phyloP scores from a whole-genome alignment of 2,113 vertebrate genomes.

The Psittacula cyanocephala region DNA sequence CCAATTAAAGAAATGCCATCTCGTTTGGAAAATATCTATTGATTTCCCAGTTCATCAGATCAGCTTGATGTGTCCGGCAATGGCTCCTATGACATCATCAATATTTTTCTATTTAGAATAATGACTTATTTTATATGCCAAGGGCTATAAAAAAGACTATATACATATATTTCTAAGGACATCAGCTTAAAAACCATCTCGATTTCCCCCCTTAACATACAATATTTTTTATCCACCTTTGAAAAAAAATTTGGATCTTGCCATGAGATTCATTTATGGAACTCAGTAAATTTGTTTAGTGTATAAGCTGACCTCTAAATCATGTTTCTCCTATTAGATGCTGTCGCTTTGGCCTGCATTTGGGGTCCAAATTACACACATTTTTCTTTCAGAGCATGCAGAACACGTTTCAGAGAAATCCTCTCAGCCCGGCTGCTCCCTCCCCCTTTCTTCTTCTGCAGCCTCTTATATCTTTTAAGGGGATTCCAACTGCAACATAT shows the following conservation, averaged over 20 bases:
- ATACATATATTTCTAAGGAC: conserved; percentile 76
- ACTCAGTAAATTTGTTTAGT: conserved; percentile 77
- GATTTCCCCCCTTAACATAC: conserved; percentile 71
- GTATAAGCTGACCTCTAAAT: conserved; percentile 77
- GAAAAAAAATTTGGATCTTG: conserved; percentile 70
- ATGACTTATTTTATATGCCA: conserved; percentile 82
- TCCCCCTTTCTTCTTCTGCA: background rate
- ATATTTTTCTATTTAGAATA: conserved; percentile 84
- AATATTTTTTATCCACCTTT: conserved; percentile 73
- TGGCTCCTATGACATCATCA: conserved; percentile 79
- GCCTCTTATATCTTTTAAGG: background rate
- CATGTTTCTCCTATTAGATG: conserved; percentile 75
- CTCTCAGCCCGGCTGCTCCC: background rate
- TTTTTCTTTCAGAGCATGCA: conserved; percentile 72
- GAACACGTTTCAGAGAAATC: conserved; percentile 68
- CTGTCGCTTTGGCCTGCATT: conserved; percentile 61
- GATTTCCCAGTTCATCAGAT: conserved; percentile 80
- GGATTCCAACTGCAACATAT: conserved; percentile 2
- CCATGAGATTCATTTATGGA: conserved; percentile 75
- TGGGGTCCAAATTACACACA: conserved; percentile 74
- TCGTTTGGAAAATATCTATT: conserved; percentile 80
- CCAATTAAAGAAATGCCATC: conserved; percentile 80
- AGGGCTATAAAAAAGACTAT: conserved; percentile 76
- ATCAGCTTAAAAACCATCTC: conserved; percentile 70
- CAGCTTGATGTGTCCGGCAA: conserved; percentile 77